phyloP scores from a whole-genome alignment of 2,888 invertebrate species.

The Fabriciana adippe region DNA sequence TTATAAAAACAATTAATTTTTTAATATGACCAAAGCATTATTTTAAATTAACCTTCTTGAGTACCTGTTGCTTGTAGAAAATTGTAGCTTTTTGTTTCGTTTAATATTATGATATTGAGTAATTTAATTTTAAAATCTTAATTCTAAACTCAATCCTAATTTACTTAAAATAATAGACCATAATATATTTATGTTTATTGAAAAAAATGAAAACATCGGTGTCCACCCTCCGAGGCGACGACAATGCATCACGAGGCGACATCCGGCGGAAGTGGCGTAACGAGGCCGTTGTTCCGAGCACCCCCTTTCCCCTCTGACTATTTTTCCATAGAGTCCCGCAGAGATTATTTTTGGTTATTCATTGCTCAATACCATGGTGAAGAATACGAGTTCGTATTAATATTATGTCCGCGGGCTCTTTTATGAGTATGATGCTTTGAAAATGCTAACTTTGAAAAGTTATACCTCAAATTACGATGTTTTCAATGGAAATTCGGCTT shows the following conservation, averaged over 20 bases:
- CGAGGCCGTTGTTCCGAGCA: constrained; percentile 75
- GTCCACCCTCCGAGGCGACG: constrained; percentile 72
- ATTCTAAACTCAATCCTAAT: not conserved
- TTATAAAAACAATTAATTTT: too few relatives aligned
- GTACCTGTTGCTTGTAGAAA: too few relatives aligned
- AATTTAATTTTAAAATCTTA: not conserved
- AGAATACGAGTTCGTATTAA: constrained; percentile 73
- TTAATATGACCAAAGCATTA: too few relatives aligned
- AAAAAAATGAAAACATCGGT: constrained; percentile 60
- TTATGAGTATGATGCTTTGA: constrained; percentile 24
- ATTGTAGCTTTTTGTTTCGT: too few relatives aligned
- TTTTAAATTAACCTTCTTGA: too few relatives aligned
- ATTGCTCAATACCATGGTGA: constrained; percentile 70
- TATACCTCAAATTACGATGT: constrained; percentile 8
- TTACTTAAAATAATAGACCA: not conserved
- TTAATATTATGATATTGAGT: too few relatives aligned
- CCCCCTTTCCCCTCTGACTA: constrained; percentile 43
- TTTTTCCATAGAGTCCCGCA: constrained; percentile 50
- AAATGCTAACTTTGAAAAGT: constrained; percentile 2
- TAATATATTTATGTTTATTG: not conserved
- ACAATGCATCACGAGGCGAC: constrained; percentile 78
- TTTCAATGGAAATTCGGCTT: constrained; percentile 3
- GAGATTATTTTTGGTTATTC: constrained; percentile 73
- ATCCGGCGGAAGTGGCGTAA: constrained; percentile 79
- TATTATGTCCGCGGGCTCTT: constrained; percentile 56